Evolutionary conservation across 2,113 vertebrate species (phyloP), one percentile per base, ranked within the genome.

Genomic region (Sarotherodon lohbergeri): DNA sequence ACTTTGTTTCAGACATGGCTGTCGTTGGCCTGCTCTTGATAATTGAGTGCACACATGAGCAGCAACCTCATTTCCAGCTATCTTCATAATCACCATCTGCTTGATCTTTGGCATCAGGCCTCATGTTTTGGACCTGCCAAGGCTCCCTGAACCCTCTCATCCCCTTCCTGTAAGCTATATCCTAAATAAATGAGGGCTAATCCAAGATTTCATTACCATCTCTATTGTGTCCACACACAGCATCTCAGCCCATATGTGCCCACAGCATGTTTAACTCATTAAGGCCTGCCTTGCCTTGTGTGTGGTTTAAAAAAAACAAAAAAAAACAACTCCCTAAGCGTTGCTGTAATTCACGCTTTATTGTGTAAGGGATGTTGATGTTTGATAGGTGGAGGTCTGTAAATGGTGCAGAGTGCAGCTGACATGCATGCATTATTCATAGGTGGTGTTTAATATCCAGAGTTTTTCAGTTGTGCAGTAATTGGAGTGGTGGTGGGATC

Each of bases 21-120:
- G 85, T 63, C 36, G 17, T 66, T 22, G 55, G 8, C 16, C 14
- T 13, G 52, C 71, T 82, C 59, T 84, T 54, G 48, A 81, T 93
- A 83, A 90, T 86, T 59, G n/a, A 71, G 79, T 9, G 2, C 63
- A 52, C 81, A 41, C 12, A 82, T n/a, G 71, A 86, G 48, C 6
- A 57, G 27, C 71, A 88, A 41, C 81, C 91, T 82, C 85, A 88
- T 63, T 91, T 88, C 43, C 24, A 82, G 3, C 48, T n/a, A 63
- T 84, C 59, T 88, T 92, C 79, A 91, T 91, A 90, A 93, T 88
- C 56, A 86, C 94, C 95, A 96, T 95, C 94, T 95, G 95, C 90
- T 82, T 94, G 89, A 95, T 93, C 86, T 95, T 88, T 95, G 94
- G 94, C 94, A 88, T 85, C 66, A 82, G 83, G 90, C 88, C 81